A percentile compares a stretch with the other conserved stretches of the same genome.
Conservation (phyloP, 1,140 invertebrate genomes). For the Stegodyphus dumicola region DNA sequence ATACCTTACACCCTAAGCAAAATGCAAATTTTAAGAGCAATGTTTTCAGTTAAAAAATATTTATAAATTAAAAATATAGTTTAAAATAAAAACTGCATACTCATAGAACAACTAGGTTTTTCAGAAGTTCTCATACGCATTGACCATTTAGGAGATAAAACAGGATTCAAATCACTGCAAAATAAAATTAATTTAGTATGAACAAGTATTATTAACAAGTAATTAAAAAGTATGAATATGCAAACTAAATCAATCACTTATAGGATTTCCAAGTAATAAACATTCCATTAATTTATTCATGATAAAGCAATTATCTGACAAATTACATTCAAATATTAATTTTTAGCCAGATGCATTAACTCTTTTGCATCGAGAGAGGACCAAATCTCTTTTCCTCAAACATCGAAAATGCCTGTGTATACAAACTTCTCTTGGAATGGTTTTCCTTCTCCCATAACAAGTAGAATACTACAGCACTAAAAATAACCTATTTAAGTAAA, state of each 20-base stretch:
- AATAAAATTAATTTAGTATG: conserved; percentile 2
- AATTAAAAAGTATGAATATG: background rate
- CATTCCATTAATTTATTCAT: background rate
- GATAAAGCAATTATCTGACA: background rate
- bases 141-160: conserved; percentile 83
- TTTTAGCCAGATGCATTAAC: background rate
- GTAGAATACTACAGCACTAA: no score
- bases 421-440: no score
- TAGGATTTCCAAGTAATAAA: background rate
- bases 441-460: no score
- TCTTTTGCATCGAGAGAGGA: no score
- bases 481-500: no score
- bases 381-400: no score
- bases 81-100: conserved; percentile 60
- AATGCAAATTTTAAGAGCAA: no score
- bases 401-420: no score
- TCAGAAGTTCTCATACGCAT: conserved; percentile 69
- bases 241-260: background rate
- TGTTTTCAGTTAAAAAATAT: no score
- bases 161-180: conserved; percentile 84
- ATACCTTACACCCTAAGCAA: no score
- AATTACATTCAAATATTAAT: background rate
- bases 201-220: background rate
- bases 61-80: no score
- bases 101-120: conserved; percentile 68